These are phyloP conservation scores for Agrilus planipennis DNA, from an alignment of 1,140 invertebrate genomes.

Conservation along the genomic window DNA sequence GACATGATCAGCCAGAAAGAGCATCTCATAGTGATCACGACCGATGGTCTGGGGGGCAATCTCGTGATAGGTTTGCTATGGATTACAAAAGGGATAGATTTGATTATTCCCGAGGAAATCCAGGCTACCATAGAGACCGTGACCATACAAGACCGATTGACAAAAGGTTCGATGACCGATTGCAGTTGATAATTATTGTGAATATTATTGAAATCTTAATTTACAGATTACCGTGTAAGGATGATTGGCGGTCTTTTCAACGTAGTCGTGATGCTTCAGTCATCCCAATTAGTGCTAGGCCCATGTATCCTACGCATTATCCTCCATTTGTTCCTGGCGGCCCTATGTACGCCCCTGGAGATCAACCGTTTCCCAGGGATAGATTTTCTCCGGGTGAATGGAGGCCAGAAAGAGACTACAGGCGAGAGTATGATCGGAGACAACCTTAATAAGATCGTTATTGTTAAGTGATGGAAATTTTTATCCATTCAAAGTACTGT, in stretches of 20 bases:
- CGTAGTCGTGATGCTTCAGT: slow-evolving; percentile 16
- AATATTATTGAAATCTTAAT: too few species aligned
- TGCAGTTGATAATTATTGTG: not conserved
- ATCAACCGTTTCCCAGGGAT: slow-evolving; percentile 16
- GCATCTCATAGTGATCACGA: slow-evolving; percentile 18
- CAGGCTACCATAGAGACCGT: slow-evolving; percentile 41
- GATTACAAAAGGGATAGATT: slow-evolving; percentile 45
- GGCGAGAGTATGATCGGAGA: slow-evolving; percentile 24
- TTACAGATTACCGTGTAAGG: slow-evolving; percentile 23
- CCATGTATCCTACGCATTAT: slow-evolving; percentile 15
- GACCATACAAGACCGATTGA: slow-evolving; percentile 38
- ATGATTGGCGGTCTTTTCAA: slow-evolving; percentile 24
- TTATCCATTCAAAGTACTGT: not conserved
- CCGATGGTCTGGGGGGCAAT: slow-evolving; percentile 17
- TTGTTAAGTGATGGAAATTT: not conserved
- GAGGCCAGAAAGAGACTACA: slow-evolving; percentile 27
- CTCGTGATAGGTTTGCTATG: slow-evolving; percentile 20
- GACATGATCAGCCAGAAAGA: slow-evolving; percentile 16
- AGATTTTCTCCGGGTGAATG: slow-evolving; percentile 24
- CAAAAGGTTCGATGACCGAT: slow-evolving; percentile 31
- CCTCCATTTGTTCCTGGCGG: slow-evolving; percentile 9
- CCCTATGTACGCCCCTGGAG: slow-evolving; percentile 14
- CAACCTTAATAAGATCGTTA: slow-evolving; percentile 17
- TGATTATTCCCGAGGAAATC: slow-evolving; percentile 32
- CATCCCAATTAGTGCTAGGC: slow-evolving; percentile 12